These are phyloP conservation scores for Pygoscelis adeliae DNA, from an alignment of 2,113 vertebrate species.

Conservation along the genomic window DNA sequence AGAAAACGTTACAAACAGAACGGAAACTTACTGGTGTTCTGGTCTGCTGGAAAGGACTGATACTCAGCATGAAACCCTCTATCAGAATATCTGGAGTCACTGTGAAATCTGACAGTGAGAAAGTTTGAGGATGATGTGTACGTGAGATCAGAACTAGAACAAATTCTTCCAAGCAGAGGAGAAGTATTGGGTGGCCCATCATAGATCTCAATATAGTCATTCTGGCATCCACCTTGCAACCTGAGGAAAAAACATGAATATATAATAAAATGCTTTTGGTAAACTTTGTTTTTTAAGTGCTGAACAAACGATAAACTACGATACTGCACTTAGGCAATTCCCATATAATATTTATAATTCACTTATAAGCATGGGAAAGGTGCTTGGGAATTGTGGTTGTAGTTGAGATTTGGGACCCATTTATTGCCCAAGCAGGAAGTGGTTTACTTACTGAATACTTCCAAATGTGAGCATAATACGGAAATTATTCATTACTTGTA, in stretches of 20 bases:
- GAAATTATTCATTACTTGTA: constrained; percentile 56
- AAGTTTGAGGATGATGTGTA: constrained; percentile 74
- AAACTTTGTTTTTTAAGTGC: not conserved
- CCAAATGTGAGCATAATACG: constrained; percentile 41
- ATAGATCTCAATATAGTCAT: constrained; percentile 68
- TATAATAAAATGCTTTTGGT: not conserved
- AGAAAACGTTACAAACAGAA: not conserved
- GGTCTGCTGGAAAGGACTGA: constrained; percentile 1
- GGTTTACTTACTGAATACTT: constrained; percentile 62
- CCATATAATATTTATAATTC: not conserved
- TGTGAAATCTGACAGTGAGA: constrained; percentile 66
- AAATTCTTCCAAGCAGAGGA: constrained; percentile 60
- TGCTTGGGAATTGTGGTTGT: not conserved
- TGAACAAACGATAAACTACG: not conserved
- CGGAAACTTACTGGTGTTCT: constrained; percentile 55
- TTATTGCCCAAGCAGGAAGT: not conserved
- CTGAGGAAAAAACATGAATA: constrained; percentile 19
- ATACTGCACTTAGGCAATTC: not conserved
- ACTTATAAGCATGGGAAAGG: not conserved
- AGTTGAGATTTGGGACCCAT: not conserved
- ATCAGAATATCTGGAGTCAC: not conserved
- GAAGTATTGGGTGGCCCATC: constrained; percentile 68
- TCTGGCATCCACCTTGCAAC: constrained; percentile 44
- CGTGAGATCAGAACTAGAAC: not conserved
- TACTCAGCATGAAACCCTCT: constrained; percentile 59